These are phyloP conservation scores for Hemiscyllium ocellatum DNA, from an alignment of 2,113 vertebrate genomes.

Conservation along the genomic window DNA sequence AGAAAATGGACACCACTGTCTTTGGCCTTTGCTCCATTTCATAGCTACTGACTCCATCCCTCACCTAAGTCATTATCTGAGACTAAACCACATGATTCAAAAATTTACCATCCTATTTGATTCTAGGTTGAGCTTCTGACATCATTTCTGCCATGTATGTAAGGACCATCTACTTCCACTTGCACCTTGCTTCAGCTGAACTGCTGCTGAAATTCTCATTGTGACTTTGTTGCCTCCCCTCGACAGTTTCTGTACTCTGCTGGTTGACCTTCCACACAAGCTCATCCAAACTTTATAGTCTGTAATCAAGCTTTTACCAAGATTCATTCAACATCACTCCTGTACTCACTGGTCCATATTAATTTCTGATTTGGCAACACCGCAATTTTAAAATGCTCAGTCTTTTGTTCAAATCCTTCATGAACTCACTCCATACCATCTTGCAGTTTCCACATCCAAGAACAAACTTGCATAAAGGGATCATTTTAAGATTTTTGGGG, in stretches of 20 bases:
- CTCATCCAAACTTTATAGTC: background rate
- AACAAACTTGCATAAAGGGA: background rate
- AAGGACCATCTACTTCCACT: background rate
- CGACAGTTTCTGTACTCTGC: background rate
- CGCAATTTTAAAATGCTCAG: background rate
- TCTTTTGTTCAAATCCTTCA: background rate
- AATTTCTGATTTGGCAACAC: background rate
- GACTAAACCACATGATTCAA: background rate
- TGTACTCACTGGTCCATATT: background rate
- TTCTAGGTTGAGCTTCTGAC: background rate
- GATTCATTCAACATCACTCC: background rate
- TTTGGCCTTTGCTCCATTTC: background rate
- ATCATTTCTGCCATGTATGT: background rate
- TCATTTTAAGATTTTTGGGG: background rate
- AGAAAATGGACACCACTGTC: background rate
- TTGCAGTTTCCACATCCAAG: no score
- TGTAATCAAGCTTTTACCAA: background rate
- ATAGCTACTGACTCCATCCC: background rate
- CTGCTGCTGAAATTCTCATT: background rate
- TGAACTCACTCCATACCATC: background rate
- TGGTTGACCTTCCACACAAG: no score
- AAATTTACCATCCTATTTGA: background rate
- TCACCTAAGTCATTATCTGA: background rate
- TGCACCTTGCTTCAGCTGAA: background rate
- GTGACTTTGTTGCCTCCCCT: background rate